Evolutionary conservation across 2,888 invertebrate genomes (phyloP).

Genomic region (Mantis religiosa): DNA sequence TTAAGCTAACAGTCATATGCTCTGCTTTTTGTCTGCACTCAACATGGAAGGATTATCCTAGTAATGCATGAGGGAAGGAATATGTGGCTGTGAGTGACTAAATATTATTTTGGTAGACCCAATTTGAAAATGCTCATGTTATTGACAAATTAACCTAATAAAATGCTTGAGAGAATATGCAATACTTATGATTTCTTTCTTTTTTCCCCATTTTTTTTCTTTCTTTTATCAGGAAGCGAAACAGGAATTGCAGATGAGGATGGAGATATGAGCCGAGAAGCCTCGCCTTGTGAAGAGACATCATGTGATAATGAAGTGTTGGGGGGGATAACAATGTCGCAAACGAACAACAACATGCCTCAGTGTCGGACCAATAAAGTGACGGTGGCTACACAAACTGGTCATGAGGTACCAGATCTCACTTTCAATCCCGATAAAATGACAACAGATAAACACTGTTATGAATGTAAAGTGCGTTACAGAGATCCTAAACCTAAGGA

Average conservation of each 20-base stretch:
- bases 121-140: no score
- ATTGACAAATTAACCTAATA: no score
- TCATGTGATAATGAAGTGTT: conserved; percentile 34
- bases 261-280: conserved; percentile 49
- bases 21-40: no score
- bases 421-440: conserved; percentile 66
- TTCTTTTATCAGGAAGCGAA: conserved; percentile 8
- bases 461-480: conserved; percentile 88
- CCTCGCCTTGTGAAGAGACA: conserved; percentile 63
- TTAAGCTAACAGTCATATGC: no score
- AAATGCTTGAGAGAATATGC: no score
- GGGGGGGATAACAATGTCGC: neutral
- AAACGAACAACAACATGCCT: conserved; percentile 41
- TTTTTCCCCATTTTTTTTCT: neutral
- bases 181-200: no score
- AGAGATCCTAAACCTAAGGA: conserved; percentile 88
- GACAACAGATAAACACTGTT: conserved; percentile 80
- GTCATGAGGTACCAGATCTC: conserved; percentile 68
- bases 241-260: conserved; percentile 24
- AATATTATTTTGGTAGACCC: no score
- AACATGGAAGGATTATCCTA: no score
- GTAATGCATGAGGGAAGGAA: no score
- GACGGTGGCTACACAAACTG: conserved; percentile 83
- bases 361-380: conserved; percentile 52
- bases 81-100: no score